Percentiles rank a stretch among this genome's conserved stretches.
Conservation (phyloP, 2,113 vertebrate genomes). For the Atherinomorus stipes region DNA sequence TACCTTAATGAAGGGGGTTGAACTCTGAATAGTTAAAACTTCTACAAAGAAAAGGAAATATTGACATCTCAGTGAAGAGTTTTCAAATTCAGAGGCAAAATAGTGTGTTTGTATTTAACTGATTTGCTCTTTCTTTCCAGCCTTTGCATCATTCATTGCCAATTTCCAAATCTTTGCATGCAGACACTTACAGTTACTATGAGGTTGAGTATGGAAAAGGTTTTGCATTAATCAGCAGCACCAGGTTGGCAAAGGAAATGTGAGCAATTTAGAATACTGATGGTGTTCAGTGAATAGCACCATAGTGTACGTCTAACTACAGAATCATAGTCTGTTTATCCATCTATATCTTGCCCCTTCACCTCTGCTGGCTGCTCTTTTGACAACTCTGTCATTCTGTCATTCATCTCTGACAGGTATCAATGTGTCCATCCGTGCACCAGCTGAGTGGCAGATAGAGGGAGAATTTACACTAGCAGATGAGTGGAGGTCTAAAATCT, state of each 20-base stretch:
- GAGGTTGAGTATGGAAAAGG: not conserved
- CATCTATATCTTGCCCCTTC: not conserved
- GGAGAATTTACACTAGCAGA: slow-evolving; percentile 41
- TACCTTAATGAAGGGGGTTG: not conserved
- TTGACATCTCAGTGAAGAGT: slow-evolving; percentile 5
- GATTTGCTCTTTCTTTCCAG: not conserved
- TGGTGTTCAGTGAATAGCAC: too few relatives aligned
- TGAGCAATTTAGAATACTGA: not conserved
- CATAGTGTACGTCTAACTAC: not conserved
- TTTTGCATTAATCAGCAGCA: not conserved
- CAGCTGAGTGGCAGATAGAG: slow-evolving; percentile 66
- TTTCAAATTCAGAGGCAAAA: slow-evolving; percentile 3
- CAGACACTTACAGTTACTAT: not conserved
- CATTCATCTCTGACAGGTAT: slow-evolving; percentile 48
- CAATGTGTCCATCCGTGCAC: slow-evolving; percentile 24
- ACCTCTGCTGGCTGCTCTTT: not conserved
- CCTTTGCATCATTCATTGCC: not conserved
- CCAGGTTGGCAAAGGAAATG: not conserved
- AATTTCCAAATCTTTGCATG: not conserved
- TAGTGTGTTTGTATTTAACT: not conserved
- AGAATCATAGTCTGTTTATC: not conserved
- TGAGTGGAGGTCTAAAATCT: slow-evolving; percentile 62
- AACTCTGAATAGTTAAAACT: slow-evolving; percentile 5
- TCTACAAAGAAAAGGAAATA: slow-evolving; percentile 26
- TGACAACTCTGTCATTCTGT: slow-evolving; percentile 22